phyloP scores from a whole-genome alignment of 92 coral and sea anemone genomes.

The Bergia puertoricense region DNA sequence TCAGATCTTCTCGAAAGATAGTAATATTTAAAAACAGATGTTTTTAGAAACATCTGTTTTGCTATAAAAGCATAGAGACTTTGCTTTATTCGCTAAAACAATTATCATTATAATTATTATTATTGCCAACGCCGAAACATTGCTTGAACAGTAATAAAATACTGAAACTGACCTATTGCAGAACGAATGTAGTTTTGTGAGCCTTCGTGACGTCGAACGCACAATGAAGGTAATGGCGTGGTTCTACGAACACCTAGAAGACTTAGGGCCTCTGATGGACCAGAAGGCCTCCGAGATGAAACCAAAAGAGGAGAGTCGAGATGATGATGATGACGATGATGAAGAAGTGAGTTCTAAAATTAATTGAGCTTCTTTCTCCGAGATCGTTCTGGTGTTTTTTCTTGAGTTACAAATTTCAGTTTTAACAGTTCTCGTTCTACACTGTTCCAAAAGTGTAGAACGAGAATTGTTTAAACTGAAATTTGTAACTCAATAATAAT shows the following conservation, averaged over 20 bases:
- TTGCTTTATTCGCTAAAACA: too few species aligned
- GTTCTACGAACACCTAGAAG: slow-evolving; percentile 68
- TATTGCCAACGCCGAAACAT: neutral
- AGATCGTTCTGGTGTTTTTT: neutral
- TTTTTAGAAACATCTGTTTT: too few species aligned
- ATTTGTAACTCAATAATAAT: too few species aligned
- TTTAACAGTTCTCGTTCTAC: too few species aligned
- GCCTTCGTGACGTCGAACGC: slow-evolving; percentile 90
- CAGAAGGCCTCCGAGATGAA: slow-evolving; percentile 38
- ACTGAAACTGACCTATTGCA: slow-evolving; percentile 17
- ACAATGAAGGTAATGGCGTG: slow-evolving; percentile 85
- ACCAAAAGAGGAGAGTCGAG: slow-evolving; percentile 41
- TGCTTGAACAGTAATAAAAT: neutral
- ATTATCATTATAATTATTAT: too few species aligned
- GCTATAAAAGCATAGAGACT: too few species aligned
- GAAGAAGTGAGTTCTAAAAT: slow-evolving; percentile 38
- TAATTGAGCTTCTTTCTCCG: too few species aligned
- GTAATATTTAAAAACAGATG: too few species aligned
- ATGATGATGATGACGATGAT: slow-evolving; percentile 50
- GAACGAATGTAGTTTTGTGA: slow-evolving; percentile 94
- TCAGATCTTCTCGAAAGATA: too few species aligned
- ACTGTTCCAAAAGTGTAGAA: too few species aligned
- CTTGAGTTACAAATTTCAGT: too few species aligned
- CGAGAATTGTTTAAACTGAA: neutral
- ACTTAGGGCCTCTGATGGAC: slow-evolving; percentile 48